Evolutionary conservation across 30 jellyfish, hydroid and myxozoan genomes (phyloP).

Genomic region (Aurelia sp.): DNA sequence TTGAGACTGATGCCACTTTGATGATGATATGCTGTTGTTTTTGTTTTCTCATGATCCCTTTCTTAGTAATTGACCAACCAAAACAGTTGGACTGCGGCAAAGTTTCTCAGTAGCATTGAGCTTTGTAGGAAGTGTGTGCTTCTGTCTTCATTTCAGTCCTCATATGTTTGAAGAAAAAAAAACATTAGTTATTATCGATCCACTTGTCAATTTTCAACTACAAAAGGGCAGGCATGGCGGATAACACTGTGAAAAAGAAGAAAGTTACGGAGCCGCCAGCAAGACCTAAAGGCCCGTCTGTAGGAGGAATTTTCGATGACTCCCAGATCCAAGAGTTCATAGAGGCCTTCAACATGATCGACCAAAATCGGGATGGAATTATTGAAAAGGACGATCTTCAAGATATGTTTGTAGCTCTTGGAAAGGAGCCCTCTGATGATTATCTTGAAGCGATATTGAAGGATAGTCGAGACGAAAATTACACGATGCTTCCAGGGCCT

Average conservation of each 20-base stretch:
- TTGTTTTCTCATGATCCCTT: neutral
- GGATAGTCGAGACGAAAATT: conserved; percentile 86
- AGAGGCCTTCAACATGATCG: conserved; percentile 99
- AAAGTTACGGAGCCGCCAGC: conserved; percentile 64
- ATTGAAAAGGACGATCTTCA: conserved; percentile 98
- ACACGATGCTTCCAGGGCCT: conserved; percentile 84
- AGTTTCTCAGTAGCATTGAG: no score
- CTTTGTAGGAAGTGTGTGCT: no score
- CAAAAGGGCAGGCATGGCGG: conserved; percentile 45
- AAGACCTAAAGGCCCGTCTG: neutral
- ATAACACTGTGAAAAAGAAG: conserved; percentile 87
- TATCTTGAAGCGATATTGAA: conserved; percentile 96
- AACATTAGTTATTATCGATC: no score
- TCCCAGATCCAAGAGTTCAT: conserved; percentile 99
- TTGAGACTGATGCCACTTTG: no score
- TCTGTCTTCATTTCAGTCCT: no score
- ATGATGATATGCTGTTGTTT: no score
- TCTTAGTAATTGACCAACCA: no score
- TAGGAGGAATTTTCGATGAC: conserved; percentile 99
- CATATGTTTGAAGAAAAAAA: no score
- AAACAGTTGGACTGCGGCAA: no score
- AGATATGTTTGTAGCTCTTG: conserved; percentile 96
- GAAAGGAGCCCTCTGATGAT: conserved; percentile 94
- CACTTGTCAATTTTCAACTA: no score
- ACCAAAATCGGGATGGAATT: conserved; percentile 99